Percentiles rank a stretch among this genome's conserved stretches.
phyloP scores from a whole-genome alignment of 2,113 vertebrate species.

The cattle (Bos taurus) region ARS-UCD2.0 NC_037330.1:3330001-3330500 shows the following conservation, averaged over 20 bases:
- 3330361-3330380: background rate
- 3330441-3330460: background rate
- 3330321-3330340: background rate
- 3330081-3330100: background rate
- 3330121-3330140: background rate
- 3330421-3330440: background rate
- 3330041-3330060: background rate
- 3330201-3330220: background rate
- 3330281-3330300: background rate
- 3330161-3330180: background rate
- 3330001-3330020: background rate
- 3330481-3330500: background rate
- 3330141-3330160: background rate
- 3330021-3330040: background rate
- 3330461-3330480: background rate
- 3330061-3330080: background rate
- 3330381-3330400: background rate
- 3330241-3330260: background rate
- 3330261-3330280: background rate
- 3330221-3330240: background rate
- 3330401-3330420: background rate
- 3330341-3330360: background rate
- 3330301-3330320: background rate
- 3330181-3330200: background rate
- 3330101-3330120: background rate